Percentiles rank a stretch among this genome's conserved stretches.
These are phyloP conservation scores for Teinopalpus imperialis DNA, from an alignment of 2,888 invertebrate species.

Conservation along the genomic window DNA sequence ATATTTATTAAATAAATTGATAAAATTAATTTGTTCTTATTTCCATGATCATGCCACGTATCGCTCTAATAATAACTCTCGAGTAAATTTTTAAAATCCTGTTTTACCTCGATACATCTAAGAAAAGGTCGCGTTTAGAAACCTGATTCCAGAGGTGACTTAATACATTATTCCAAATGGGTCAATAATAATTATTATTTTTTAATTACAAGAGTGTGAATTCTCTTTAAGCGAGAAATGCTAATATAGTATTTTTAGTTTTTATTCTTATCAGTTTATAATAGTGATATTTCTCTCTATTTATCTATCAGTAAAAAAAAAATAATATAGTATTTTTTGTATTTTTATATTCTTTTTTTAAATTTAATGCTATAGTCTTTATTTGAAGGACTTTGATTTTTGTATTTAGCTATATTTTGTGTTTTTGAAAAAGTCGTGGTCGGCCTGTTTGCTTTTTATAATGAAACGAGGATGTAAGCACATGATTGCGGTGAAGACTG, in stretches of 20 bases:
- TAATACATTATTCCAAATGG: conserved; percentile 1
- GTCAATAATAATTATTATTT: conserved; percentile 1
- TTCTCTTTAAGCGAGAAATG: neutral
- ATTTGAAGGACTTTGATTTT: no score
- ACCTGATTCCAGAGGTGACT: conserved; percentile 20
- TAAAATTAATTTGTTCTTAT: no score
- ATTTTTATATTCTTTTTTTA: no score
- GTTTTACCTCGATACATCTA: neutral
- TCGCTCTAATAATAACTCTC: no score
- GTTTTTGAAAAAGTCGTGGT: conserved; percentile 12
- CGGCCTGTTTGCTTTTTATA: conserved; percentile 20
- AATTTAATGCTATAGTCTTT: no score
- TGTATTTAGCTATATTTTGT: no score
- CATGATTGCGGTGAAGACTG: conserved; percentile 26
- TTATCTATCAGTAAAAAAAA: no score
- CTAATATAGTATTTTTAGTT: neutral
- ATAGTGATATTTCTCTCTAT: no score
- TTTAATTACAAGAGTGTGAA: neutral
- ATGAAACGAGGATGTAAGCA: conserved; percentile 26
- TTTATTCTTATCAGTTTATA: no score
- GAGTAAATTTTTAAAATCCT: conserved; percentile 1
- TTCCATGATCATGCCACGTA: no score
- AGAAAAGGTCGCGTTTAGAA: conserved; percentile 5
- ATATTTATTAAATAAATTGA: no score
- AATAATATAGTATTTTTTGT: no score